Conservation (phyloP, 2,797 vertebrate genomes). For the Galago senegalensis region DNA sequence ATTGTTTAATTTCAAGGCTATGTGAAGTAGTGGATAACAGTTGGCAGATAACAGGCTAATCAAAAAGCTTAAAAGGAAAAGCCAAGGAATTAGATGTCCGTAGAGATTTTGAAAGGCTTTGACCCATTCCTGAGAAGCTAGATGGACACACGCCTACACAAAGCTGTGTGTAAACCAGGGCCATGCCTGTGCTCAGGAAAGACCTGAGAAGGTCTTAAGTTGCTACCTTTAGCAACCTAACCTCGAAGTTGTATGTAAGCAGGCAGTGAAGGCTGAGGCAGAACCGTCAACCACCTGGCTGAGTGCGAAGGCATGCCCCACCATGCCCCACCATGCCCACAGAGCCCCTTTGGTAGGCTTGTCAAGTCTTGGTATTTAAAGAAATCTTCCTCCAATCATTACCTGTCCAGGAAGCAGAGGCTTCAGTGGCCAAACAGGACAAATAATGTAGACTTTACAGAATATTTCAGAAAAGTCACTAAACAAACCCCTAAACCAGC, state of each 20-base stretch:
- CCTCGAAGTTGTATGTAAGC: neutral
- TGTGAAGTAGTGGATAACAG: neutral
- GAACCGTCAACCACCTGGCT: neutral
- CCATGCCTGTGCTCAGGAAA: neutral
- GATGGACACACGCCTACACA: neutral
- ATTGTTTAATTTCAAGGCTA: slow-evolving; percentile 21
- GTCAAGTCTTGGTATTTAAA: neutral
- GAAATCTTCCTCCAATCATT: neutral
- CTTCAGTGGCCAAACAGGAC: neutral
- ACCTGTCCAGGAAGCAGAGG: neutral
- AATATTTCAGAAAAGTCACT: neutral
- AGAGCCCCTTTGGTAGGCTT: neutral
- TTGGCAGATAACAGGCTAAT: neutral
- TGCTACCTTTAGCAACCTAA: neutral
- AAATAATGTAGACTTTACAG: neutral
- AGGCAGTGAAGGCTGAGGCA: neutral
- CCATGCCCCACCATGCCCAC: no score
- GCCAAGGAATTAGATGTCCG: neutral
- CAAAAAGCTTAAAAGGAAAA: slow-evolving; percentile 13
- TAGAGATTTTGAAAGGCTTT: neutral
- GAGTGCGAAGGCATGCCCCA: neutral
- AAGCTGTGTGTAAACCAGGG: neutral
- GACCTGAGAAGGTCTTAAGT: neutral
- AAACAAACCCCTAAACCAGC: neutral
- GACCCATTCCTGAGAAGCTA: neutral